Conservation (phyloP, 2,888 invertebrate species). For the Frankliniella intonsa region DNA sequence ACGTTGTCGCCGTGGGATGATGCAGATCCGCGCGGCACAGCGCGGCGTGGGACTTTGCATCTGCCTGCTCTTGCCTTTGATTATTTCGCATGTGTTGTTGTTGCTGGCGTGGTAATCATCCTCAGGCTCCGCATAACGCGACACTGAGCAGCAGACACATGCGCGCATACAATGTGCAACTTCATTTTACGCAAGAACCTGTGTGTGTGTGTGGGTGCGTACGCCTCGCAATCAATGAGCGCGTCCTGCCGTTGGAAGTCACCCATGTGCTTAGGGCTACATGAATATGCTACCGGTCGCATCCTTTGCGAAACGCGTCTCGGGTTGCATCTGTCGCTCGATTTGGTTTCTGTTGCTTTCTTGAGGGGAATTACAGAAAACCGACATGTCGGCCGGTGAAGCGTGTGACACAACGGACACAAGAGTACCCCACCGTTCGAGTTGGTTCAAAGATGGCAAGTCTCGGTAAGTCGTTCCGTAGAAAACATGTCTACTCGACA, state of each 20-base stretch:
- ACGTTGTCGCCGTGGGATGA: neutral
- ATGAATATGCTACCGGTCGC: conserved; percentile 12
- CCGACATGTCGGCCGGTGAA: too few species aligned
- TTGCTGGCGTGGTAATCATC: neutral
- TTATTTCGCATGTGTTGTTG: conserved; percentile 4
- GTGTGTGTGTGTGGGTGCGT: neutral
- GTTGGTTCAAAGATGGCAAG: too few species aligned
- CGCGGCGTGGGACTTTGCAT: too few species aligned
- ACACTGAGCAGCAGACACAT: neutral
- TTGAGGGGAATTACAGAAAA: too few species aligned
- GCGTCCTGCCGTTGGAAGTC: neutral
- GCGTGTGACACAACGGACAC: too few species aligned
- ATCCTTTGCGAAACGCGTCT: neutral
- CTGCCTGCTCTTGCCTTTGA: neutral
- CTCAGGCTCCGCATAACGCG: neutral
- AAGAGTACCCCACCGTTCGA: too few species aligned
- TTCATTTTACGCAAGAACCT: conserved; percentile 6
- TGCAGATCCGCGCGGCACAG: neutral
- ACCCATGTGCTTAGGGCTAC: neutral
- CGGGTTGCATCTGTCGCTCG: too few species aligned
- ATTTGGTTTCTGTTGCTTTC: too few species aligned
- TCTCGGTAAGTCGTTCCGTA: too few species aligned
- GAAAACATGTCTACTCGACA: too few species aligned
- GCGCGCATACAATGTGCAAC: neutral
- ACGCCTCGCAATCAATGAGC: conserved; percentile 4